phyloP scores from a whole-genome alignment of 35 echinoderm and acorn worm genomes.

The Ophioderma brevispina region DNA sequence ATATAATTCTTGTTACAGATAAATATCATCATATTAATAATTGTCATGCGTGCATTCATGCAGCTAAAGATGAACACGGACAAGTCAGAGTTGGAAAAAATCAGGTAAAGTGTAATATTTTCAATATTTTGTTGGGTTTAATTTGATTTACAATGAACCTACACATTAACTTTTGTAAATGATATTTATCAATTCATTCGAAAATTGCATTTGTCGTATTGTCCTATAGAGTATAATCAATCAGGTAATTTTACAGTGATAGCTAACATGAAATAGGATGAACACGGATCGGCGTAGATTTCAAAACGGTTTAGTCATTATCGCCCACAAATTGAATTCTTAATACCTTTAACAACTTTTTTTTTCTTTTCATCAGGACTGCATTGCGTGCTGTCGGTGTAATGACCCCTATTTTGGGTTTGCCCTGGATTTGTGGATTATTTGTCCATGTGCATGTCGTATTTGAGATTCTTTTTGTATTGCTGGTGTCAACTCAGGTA shows the following conservation, averaged over 20 bases:
- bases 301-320: too few relatives aligned
- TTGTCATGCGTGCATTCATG: slow-evolving; percentile 4
- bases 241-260: too few relatives aligned
- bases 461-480: neutral
- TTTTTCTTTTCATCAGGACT: neutral
- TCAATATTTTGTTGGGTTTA: too few relatives aligned
- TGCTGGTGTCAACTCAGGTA: neutral
- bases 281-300: too few relatives aligned
- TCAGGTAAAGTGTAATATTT: neutral
- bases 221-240: too few relatives aligned
- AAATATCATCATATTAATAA: neutral
- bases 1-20: neutral
- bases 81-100: neutral
- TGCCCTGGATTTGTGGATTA: neutral
- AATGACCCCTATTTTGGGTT: neutral
- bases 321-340: too few relatives aligned
- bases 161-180: too few relatives aligned
- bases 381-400: neutral
- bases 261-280: too few relatives aligned
- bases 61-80: neutral
- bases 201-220: too few relatives aligned
- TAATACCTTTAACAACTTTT: too few relatives aligned
- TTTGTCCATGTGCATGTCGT: neutral
- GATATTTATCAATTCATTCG: too few relatives aligned
- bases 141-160: too few relatives aligned